Conservation (phyloP, 2,888 invertebrate species). For the Nomada ruficornis region DNA sequence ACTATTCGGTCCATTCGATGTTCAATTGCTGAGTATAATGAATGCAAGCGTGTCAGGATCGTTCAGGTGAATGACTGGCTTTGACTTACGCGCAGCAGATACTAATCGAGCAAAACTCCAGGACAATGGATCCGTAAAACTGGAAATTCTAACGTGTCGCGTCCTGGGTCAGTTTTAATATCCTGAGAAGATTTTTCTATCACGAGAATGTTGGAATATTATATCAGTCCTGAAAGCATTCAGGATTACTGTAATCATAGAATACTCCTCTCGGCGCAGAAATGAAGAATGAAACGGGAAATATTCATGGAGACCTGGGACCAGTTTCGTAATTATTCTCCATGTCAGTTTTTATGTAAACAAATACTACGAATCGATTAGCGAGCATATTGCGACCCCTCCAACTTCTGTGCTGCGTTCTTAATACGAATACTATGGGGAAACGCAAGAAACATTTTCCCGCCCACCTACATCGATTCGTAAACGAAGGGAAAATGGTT, state of each 20-base stretch:
- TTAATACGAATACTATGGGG: neutral
- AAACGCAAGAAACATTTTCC: neutral
- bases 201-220: neutral
- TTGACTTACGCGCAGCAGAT: neutral
- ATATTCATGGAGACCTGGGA: neutral
- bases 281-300: neutral
- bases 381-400: neutral
- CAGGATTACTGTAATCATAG: conserved; percentile 3
- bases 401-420: neutral
- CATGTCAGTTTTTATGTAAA: conserved; percentile 34
- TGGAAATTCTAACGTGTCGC: neutral
- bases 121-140: neutral
- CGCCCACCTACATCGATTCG: neutral
- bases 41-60: conserved; percentile 46
- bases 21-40: conserved; percentile 16
- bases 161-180: neutral
- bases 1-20: conserved; percentile 36
- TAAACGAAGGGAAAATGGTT: neutral
- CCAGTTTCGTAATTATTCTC: conserved; percentile 8
- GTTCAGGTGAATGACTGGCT: conserved; percentile 2
- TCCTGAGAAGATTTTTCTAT: neutral
- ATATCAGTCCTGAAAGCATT: neutral
- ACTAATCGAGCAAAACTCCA: neutral
- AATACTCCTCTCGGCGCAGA: conserved; percentile 10
- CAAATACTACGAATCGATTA: conserved; percentile 18